Evolutionary conservation across 2,113 vertebrate genomes (phyloP), one percentile per base, ranked within the genome.

Genomic region (Sclerurus mexicanus): DNA sequence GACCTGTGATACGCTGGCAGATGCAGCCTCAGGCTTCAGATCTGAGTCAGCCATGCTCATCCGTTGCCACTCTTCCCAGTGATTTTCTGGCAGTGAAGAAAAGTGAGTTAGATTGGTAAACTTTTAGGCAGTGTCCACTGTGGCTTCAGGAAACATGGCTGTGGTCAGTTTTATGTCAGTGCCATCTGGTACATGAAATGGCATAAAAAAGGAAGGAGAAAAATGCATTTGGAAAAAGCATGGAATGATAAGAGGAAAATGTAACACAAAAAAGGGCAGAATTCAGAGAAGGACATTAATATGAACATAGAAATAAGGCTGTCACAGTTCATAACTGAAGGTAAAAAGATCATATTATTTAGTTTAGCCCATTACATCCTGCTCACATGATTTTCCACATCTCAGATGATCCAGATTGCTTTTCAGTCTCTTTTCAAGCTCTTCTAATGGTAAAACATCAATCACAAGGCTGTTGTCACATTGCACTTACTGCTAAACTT

Each of bases 21-120:
- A 59, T 7, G 31, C 37, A 56, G 62, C 58, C 59, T 60, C 9
- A 5, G 60, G 30, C 56, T 74, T 50, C 53, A 40, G 44, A 16
- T 56, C 62, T 24, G 33, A 85, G 52, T 40, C 55, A 56, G 53
- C n/a, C 52, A 33, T 0, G 1, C 55, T 68, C 0, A 0, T 52
- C 31, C 56, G 12, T 63, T 18, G 9, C 20, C 22, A 13, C 46
- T 52, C 28, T 72, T 76, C 35, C 56, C 7, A 12, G 16, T 64
- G 58, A 63, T 73, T 85, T 95, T 74, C 64, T 93, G 75, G 7
- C 68, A 72, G 46, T 30, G n/a, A 74, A 63, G 31, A 22, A 59
- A 87, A 89, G n/a, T 0, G 1, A 22, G n/a, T 37, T 46, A 30
- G n/a, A 35, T 27, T 21, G 23, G 55, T 42, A 64, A 77, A 85